Percentiles rank a stretch among this genome's conserved stretches.
Conservation (phyloP, 2,888 invertebrate species). For the Pachymerium ferrugineum region DNA sequence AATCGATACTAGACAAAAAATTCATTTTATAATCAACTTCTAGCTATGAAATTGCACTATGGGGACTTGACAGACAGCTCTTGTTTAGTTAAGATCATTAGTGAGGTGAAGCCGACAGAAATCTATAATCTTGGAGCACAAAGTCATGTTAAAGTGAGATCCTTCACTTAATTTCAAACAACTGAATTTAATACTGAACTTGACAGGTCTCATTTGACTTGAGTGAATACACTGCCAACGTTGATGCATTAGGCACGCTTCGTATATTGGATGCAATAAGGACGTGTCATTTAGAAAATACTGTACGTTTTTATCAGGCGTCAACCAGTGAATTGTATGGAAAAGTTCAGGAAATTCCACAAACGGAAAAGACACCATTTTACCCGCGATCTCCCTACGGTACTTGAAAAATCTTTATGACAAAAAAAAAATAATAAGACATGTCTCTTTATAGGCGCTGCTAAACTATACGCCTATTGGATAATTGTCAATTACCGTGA, state of each 20-base stretch:
- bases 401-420: constrained; percentile 45
- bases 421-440: neutral
- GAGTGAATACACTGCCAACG: constrained; percentile 98
- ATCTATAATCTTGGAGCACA: constrained; percentile 98
- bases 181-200: neutral
- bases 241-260: constrained; percentile 90
- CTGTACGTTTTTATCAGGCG: constrained; percentile 86
- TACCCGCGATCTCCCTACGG: constrained; percentile 95
- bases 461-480: constrained; percentile 94
- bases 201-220: constrained; percentile 83
- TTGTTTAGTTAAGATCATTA: constrained; percentile 81
- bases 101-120: constrained; percentile 74
- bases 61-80: constrained; percentile 98
- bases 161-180: neutral
- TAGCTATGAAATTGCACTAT: constrained; percentile 84
- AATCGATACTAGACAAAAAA: too few species aligned
- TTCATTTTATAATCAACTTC: neutral
- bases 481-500: constrained; percentile 93
- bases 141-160: constrained; percentile 88
- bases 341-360: constrained; percentile 85
- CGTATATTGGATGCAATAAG: constrained; percentile 85
- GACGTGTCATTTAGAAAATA: constrained; percentile 74
- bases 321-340: constrained; percentile 94
- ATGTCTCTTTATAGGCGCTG: constrained; percentile 63
- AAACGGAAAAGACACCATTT: constrained; percentile 90